Evolutionary conservation across 2,113 vertebrate species (phyloP).

Genomic region (Etheostoma cragini): DNA sequence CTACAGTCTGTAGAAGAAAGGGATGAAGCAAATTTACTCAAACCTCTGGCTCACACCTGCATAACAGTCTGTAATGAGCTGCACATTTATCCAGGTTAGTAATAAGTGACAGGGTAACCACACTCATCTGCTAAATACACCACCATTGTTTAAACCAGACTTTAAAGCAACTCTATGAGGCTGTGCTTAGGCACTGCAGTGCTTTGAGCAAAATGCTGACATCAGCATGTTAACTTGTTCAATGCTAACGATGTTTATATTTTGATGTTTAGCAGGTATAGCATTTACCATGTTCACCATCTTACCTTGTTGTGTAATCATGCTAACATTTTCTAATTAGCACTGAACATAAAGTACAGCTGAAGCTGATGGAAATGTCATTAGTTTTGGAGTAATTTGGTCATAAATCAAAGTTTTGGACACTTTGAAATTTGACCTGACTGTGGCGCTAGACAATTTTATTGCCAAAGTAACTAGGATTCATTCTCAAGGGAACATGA

Average conservation of each 20-base stretch:
- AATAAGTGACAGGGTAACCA: neutral
- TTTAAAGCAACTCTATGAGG: no score
- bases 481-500: neutral
- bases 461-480: neutral
- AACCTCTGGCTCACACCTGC: neutral
- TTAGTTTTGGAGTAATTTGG: neutral
- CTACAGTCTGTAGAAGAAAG: constrained; percentile 13
- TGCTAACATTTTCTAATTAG: no score
- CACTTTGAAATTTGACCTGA: neutral
- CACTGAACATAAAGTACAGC: neutral
- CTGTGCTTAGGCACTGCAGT: no score
- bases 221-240: neutral
- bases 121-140: neutral
- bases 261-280: no score
- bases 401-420: neutral
- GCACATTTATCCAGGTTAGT: neutral
- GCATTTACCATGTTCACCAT: no score
- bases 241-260: neutral
- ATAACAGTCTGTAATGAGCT: neutral
- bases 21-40: constrained; percentile 19
- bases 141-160: neutral
- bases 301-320: no score
- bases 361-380: neutral
- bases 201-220: neutral
- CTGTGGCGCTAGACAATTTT: no score